phyloP scores from a whole-genome alignment of 2,113 vertebrate species.

The Machaerirhynchus nigripectus region DNA sequence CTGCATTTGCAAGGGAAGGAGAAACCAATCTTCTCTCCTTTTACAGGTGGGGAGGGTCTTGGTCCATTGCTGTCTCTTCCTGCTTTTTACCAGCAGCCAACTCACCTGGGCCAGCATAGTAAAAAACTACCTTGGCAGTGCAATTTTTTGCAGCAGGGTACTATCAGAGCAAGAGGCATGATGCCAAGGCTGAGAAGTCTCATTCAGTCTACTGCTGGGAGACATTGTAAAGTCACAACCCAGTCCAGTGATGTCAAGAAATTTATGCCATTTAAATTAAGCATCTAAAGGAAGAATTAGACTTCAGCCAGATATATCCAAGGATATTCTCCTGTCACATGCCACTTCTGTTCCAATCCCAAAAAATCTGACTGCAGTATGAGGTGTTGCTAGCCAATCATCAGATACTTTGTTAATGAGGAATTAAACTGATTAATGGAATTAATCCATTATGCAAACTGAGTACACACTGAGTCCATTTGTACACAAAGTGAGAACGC shows the following conservation, averaged over 20 bases:
- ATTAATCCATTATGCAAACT: not conserved
- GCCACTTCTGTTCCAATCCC: not conserved
- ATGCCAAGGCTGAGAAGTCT: not conserved
- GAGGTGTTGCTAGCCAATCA: not conserved
- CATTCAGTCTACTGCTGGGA: not conserved
- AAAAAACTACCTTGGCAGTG: not conserved
- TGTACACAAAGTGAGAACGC: not conserved
- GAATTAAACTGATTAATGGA: not conserved
- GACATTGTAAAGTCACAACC: not conserved
- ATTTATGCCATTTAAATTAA: not conserved
- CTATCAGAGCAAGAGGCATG: not conserved
- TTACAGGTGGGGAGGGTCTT: not conserved
- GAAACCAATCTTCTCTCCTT: not conserved
- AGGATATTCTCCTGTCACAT: not conserved
- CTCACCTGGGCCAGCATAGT: not conserved
- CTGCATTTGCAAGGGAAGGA: not conserved
- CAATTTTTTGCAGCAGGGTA: not conserved
- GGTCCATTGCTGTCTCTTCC: not conserved
- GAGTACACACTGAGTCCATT: not conserved
- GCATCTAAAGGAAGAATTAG: not conserved
- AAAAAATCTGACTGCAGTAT: not conserved
- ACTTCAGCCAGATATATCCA: not conserved
- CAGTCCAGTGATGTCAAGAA: not conserved
- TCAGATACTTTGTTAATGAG: not conserved
- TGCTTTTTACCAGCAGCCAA: not conserved